Conservation (phyloP, 2,888 invertebrate species). For the Apantesis nais region DNA sequence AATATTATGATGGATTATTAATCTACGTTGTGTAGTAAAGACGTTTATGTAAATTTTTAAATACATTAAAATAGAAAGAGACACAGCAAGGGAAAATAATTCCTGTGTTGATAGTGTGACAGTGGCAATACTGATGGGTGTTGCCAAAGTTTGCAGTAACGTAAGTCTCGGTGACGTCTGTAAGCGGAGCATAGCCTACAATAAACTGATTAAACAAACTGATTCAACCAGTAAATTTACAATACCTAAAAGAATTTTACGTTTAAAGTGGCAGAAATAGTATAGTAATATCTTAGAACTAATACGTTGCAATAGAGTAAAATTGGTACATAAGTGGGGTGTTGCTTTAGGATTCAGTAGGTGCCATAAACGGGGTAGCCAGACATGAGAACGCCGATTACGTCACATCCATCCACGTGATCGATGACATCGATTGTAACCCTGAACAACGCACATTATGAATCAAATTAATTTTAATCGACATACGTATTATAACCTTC, state of each 20-base stretch:
- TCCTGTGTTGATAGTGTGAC: background rate
- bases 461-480: slow-evolving; percentile 44
- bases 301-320: background rate
- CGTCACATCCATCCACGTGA: slow-evolving; percentile 39
- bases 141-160: background rate
- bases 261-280: background rate
- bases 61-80: background rate
- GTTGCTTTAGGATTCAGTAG: background rate
- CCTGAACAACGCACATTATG: slow-evolving; percentile 29
- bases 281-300: too few relatives aligned
- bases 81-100: background rate
- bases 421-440: slow-evolving; percentile 38
- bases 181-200: background rate
- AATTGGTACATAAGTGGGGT: too few relatives aligned
- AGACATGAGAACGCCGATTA: slow-evolving; percentile 34
- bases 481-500: slow-evolving; percentile 32
- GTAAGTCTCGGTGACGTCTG: background rate
- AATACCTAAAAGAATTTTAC: background rate
- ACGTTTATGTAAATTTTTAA: background rate
- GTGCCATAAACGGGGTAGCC: slow-evolving; percentile 5
- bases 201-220: background rate
- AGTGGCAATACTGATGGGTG: background rate
- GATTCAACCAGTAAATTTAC: background rate
- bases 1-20: background rate
- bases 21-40: background rate